Evolutionary conservation across 2,888 invertebrate species (phyloP), one percentile per base, ranked within the genome.

Genomic region (Serripes groenlandicus): DNA sequence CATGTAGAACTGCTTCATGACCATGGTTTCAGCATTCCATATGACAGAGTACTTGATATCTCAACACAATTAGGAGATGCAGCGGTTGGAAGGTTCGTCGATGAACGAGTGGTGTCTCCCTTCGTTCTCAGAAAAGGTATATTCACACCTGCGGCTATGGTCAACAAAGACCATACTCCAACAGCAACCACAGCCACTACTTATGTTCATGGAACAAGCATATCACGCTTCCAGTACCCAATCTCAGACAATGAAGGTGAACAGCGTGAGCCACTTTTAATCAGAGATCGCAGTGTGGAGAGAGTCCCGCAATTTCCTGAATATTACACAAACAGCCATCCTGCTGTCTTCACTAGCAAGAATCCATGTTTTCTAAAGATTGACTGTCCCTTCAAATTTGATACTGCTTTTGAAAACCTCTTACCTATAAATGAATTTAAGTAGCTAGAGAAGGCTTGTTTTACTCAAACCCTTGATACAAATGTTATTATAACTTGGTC

Each of bases 1-100:
- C 72, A 56, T 11, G 42, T 73, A 60, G 60, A 60, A 4, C 11
- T 73, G 58, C 42, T 73, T 7, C 60, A 64, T 34, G 71, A 71
- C 9, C 71, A 71, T 71, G 71, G 56, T 32, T 56, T 71, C 9
- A 32, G 71, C 34, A 71, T 71, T 5, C 56, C 71, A 18, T 89
- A 90, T 78, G 83, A 89, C 30, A 78, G 90, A 70, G 89, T 91
- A 15, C 76, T 90, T 35, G 88, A 89, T 70, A 77, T 90, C 7
- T 84, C 88, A 26, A 80, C 89, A 34, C 78, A 83, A 56, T 54
- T 86, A n/a, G 87, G 80, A 28, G 81, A 89, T 60, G 75, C 80
- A 56, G 80, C 72, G 62, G 79, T 83, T 3, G 56, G 30, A 26
- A 69, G 72, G 52, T 89, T 77, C 37, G 73, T 78, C n/a, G 54